Evolutionary conservation across 1,140 invertebrate species (phyloP).

Genomic region (Temnothorax longispinosus): DNA sequence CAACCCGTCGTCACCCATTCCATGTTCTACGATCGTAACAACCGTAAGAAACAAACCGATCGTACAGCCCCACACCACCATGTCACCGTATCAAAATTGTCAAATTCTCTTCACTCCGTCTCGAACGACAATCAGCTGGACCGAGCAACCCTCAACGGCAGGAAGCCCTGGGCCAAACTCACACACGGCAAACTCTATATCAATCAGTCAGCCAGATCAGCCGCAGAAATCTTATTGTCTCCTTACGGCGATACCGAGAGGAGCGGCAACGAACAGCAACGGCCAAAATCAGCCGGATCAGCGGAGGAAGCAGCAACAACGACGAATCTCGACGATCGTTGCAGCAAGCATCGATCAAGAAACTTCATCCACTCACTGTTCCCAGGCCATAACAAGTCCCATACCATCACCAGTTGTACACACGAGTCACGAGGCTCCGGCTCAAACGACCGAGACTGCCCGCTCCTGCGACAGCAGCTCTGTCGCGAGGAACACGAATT

Average conservation of each 20-base stretch:
- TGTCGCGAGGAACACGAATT: constrained; percentile 57
- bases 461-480: constrained; percentile 57
- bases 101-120: constrained; percentile 59
- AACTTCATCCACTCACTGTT: constrained; percentile 80
- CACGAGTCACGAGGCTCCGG: constrained; percentile 68
- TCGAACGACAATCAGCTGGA: constrained; percentile 64
- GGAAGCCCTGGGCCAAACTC: constrained; percentile 62
- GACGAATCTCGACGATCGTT: constrained; percentile 47
- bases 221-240: constrained; percentile 64
- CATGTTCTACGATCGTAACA: constrained; percentile 59
- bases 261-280: constrained; percentile 52
- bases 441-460: constrained; percentile 62
- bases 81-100: constrained; percentile 65
- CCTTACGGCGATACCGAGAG: constrained; percentile 60
- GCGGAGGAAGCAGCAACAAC: constrained; percentile 38
- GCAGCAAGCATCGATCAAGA: constrained; percentile 59
- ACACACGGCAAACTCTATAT: constrained; percentile 63
- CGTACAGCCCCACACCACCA: constrained; percentile 72
- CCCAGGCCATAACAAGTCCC: constrained; percentile 82
- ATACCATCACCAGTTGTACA: constrained; percentile 80
- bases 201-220: constrained; percentile 61
- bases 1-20: constrained; percentile 58
- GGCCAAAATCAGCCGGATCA: constrained; percentile 59
- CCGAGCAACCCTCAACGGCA: constrained; percentile 65
- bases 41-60: constrained; percentile 68